Evolutionary conservation across 2,113 vertebrate species (phyloP), one percentile per base, ranked within the genome.

Genomic region (Archilochus colubris): DNA sequence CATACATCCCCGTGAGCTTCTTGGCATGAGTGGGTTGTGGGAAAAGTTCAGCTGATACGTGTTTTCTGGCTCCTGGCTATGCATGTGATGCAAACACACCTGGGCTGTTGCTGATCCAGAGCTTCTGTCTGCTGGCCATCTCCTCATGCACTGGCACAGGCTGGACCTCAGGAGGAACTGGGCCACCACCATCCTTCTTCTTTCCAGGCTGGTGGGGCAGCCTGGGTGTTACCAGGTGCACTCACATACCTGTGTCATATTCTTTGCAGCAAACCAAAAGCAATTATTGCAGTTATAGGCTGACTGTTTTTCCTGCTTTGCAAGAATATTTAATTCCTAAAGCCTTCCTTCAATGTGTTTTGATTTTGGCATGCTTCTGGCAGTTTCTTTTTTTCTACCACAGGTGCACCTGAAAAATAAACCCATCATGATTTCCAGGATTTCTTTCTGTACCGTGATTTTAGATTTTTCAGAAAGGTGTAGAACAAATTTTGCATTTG

Each of bases 41-140:
- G 33, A 62, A 53, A 80, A 77, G 44, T 83, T 95, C 72, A 80
- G 21, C 55, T 70, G 63, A 38, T 70, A 33, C 38, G 25, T 91
- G 92, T 95, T 43, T 75, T 85, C 87, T 93, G 79, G 67, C 76
- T 91, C 19, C 58, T 70, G 72, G 75, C 48, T 87, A 6, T 14
- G 46, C 48, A 50, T 1, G 3, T 77, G 66, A 50, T 57, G 31
- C 43, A 90, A 82, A 80, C 30, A 53, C 82, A 95, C 89, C 91
- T 95, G 87, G 64, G 64, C 36, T 88, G 36, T 40, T 27, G 64
- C 64, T 78, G 57, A 73, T 88, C 55, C 84, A 80, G 84, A 58
- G 12, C 63, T 72, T 74, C 59, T 77, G 61, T 73, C 74, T 77
- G 43, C 76, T 88, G 64, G 68, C 36, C 17, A 14, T 74, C 30